Percentiles rank a stretch among this genome's conserved stretches.
These are phyloP conservation scores for Triops cancriformis DNA, from an alignment of 1,140 invertebrate genomes.

Conservation along the genomic window DNA sequence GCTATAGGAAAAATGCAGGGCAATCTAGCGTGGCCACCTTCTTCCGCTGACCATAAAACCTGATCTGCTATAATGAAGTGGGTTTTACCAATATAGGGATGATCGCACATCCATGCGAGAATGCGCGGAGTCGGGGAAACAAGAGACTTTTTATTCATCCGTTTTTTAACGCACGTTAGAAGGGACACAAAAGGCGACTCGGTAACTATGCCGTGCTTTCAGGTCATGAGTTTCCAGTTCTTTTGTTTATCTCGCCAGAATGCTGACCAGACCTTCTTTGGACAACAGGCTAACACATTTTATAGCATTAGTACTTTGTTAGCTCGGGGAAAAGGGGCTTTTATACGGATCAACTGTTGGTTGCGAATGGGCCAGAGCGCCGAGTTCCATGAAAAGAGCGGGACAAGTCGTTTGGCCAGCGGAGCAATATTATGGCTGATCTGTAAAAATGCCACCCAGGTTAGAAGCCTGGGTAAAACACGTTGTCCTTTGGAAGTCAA, in stretches of 20 bases:
- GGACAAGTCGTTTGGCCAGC: background rate
- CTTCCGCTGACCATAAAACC: slow-evolving; percentile 3
- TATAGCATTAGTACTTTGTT: background rate
- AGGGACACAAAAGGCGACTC: background rate
- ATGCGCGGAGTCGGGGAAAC: background rate
- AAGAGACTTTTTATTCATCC: background rate
- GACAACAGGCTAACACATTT: background rate
- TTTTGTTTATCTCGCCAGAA: slow-evolving; percentile 2
- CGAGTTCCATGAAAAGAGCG: background rate
- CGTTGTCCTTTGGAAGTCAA: background rate
- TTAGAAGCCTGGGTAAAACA: background rate
- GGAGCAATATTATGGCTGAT: background rate
- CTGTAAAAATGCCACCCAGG: slow-evolving; percentile 9
- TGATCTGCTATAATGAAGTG: slow-evolving; percentile 14
- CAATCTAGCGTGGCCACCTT: background rate
- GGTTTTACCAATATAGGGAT: background rate
- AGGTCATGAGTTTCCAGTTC: background rate
- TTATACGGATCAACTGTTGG: background rate
- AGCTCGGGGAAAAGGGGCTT: background rate
- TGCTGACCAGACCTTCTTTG: background rate
- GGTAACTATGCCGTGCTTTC: background rate
- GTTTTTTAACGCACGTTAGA: background rate
- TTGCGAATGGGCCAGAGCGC: background rate
- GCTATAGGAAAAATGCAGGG: background rate
- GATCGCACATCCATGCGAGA: slow-evolving; percentile 8